Conservation (phyloP, 2,113 vertebrate species). For the Tringa solitaria region DNA sequence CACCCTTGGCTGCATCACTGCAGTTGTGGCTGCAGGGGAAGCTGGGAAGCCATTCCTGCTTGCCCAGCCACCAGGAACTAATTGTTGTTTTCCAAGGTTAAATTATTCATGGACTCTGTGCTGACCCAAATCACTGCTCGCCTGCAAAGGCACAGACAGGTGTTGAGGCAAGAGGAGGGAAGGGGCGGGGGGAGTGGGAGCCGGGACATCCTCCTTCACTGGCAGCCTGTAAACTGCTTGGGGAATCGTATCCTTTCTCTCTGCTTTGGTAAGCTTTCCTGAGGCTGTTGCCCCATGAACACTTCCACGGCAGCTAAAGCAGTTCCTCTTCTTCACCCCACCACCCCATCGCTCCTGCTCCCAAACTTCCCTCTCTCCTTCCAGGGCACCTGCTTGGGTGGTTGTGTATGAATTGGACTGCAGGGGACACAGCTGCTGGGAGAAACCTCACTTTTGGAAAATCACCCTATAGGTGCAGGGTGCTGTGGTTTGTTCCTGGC, state of each 20-base stretch:
- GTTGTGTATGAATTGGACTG: neutral
- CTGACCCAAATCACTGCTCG: neutral
- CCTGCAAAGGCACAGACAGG: rapidly evolving
- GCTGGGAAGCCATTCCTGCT: neutral
- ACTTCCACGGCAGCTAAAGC: neutral
- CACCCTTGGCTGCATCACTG: rapidly evolving
- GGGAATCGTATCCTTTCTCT: neutral
- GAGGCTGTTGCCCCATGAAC: neutral
- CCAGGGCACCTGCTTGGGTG: neutral
- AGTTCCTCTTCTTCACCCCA: neutral
- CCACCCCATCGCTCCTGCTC: neutral
- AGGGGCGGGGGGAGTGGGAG: rapidly evolving
- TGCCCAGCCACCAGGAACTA: neutral
- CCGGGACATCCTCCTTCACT: neutral
- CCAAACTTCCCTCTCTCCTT: neutral
- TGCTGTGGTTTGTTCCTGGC: neutral
- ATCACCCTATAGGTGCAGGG: neutral
- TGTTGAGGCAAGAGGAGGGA: neutral
- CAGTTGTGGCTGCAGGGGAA: neutral
- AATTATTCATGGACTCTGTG: rapidly evolving
- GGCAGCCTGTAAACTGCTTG: rapidly evolving
- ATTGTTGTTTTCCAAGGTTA: neutral
- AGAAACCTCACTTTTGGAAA: neutral
- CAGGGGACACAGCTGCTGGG: neutral
- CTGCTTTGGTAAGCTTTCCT: neutral